Conservation (phyloP, 2,888 invertebrate genomes). For the Pterobdella sp. region DNA sequence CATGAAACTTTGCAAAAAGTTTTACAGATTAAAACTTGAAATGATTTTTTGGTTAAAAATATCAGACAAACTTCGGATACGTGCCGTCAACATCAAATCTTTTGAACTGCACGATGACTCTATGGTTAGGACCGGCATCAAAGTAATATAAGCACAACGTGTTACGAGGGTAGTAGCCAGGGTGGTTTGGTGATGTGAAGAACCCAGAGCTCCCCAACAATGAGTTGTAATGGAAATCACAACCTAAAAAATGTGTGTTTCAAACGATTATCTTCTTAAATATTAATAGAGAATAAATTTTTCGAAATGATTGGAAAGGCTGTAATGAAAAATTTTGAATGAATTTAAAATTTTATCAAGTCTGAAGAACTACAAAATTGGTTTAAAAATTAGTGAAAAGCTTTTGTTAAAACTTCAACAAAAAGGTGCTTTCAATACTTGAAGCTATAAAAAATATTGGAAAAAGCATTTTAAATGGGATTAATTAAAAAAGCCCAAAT, state of each 20-base stretch:
- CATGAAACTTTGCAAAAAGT: too few relatives aligned
- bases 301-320: neutral
- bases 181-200: slow-evolving; percentile 75
- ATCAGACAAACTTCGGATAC: slow-evolving; percentile 60
- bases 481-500: too few relatives aligned
- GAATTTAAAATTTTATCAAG: too few relatives aligned
- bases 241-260: too few relatives aligned
- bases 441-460: too few relatives aligned
- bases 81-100: slow-evolving; percentile 88
- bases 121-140: slow-evolving; percentile 68
- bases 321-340: neutral
- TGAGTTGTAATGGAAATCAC: slow-evolving; percentile 18
- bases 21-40: too few relatives aligned
- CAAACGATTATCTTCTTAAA: too few relatives aligned
- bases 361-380: too few relatives aligned
- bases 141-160: slow-evolving; percentile 82
- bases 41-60: neutral
- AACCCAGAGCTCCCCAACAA: slow-evolving; percentile 57
- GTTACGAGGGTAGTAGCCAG: slow-evolving; percentile 68
- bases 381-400: too few relatives aligned
- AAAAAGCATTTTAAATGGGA: too few relatives aligned
- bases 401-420: too few relatives aligned
- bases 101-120: slow-evolving; percentile 74
- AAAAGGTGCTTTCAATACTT: too few relatives aligned
- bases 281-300: neutral